Percentiles rank a stretch among this genome's conserved stretches.
Conservation (phyloP, 2,888 invertebrate species). For the Drosophila neonasuta region DNA sequence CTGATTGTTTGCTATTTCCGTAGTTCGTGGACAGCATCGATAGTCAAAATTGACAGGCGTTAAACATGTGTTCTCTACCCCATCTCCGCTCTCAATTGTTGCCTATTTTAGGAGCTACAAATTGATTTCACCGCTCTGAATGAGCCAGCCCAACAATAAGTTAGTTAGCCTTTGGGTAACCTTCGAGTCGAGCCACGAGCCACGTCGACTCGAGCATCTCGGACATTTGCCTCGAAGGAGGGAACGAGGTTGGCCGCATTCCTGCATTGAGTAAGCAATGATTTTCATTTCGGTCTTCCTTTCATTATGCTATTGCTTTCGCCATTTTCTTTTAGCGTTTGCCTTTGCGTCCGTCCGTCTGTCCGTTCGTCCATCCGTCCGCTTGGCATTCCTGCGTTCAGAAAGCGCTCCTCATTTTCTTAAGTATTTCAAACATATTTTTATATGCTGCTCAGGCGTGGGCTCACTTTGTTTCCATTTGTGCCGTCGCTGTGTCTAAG, state of each 20-base stretch:
- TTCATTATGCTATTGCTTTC: slow-evolving; percentile 28
- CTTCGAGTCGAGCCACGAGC: not conserved
- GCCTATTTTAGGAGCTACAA: slow-evolving; percentile 35
- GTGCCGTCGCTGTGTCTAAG: not conserved
- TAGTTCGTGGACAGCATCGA: not conserved
- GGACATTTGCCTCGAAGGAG: slow-evolving; percentile 2
- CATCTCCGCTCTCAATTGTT: not conserved
- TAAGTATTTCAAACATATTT: slow-evolving; percentile 64
- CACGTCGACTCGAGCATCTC: slow-evolving; percentile 2
- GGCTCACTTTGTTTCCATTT: slow-evolving; percentile 40
- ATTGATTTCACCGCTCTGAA: slow-evolving; percentile 36
- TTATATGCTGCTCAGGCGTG: slow-evolving; percentile 54
- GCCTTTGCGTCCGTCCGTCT: not conserved
- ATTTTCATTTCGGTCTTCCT: slow-evolving; percentile 48
- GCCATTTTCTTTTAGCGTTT: slow-evolving; percentile 6
- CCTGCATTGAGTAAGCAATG: slow-evolving; percentile 45
- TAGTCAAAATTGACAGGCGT: slow-evolving; percentile 38
- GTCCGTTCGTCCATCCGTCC: not conserved
- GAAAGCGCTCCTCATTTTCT: slow-evolving; percentile 54
- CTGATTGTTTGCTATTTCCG: slow-evolving; percentile 3
- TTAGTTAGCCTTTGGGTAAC: slow-evolving; percentile 44
- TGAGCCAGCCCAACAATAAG: slow-evolving; percentile 23
- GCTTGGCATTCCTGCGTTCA: slow-evolving; percentile 10
- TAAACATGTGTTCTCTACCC: slow-evolving; percentile 10
- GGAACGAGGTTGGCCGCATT: slow-evolving; percentile 16